phyloP scores from a whole-genome alignment of 1,140 invertebrate genomes.

The Octopus sinensis region DNA sequence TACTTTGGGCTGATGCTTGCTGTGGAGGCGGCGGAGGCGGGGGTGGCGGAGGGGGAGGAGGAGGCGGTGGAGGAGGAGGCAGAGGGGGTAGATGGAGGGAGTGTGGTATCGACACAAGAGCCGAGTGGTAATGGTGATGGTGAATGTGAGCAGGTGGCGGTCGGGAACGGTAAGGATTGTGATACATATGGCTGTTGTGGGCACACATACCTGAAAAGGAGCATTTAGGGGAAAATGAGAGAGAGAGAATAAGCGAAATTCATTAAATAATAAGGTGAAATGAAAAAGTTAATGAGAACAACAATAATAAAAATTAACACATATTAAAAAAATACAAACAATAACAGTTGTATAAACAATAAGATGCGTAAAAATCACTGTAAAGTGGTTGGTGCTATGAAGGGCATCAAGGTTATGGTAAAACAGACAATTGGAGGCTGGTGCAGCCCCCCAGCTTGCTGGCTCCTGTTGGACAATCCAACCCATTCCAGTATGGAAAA shows the following conservation, averaged over 20 bases:
- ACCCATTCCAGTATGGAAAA: too few species aligned
- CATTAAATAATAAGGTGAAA: too few species aligned
- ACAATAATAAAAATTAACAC: too few species aligned
- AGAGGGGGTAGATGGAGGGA: conserved; percentile 26
- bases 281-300: too few species aligned
- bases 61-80: conserved; percentile 15
- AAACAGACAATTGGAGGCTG: too few species aligned
- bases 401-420: too few species aligned
- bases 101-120: conserved; percentile 33
- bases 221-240: not conserved
- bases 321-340: too few species aligned
- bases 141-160: conserved; percentile 56
- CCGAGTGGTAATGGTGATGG: conserved; percentile 59
- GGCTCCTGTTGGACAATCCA: too few species aligned
- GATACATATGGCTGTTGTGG: conserved; percentile 15
- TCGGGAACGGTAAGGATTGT: conserved; percentile 19
- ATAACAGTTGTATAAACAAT: too few species aligned
- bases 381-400: too few species aligned
- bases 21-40: not conserved
- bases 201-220: conserved; percentile 13
- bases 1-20: conserved; percentile 25
- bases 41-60: not conserved
- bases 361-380: too few species aligned
- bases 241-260: not conserved
- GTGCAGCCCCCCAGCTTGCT: too few species aligned